phyloP scores from a whole-genome alignment of 1,140 invertebrate species.

The Pogonomyrmex californicus region DNA sequence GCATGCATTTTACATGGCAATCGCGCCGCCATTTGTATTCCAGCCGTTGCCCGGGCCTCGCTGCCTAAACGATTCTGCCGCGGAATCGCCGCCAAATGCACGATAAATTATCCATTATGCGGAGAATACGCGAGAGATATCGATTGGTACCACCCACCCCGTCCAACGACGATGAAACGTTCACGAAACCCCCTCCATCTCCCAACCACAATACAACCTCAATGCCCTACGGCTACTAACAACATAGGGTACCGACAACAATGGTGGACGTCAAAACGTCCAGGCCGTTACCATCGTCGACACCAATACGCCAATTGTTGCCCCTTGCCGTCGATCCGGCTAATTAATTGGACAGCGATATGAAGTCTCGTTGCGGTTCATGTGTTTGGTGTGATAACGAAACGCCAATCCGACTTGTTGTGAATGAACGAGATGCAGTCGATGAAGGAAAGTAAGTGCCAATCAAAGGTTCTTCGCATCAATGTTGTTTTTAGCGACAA shows the following conservation, averaged over 20 bases:
- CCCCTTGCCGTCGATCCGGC: background rate
- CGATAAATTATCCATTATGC: slow-evolving; percentile 73
- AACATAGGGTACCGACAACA: slow-evolving; percentile 27
- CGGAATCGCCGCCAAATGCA: slow-evolving; percentile 62
- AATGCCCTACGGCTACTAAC: slow-evolving; percentile 51
- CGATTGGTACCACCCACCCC: slow-evolving; percentile 25
- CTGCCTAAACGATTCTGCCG: slow-evolving; percentile 66
- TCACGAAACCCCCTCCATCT: no score
- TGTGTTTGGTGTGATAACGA: background rate
- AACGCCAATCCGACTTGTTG: slow-evolving; percentile 19
- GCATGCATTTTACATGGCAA: slow-evolving; percentile 67
- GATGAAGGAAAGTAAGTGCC: background rate
- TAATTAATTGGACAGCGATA: slow-evolving; percentile 50
- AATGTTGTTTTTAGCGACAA: slow-evolving; percentile 16
- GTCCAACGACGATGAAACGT: slow-evolving; percentile 1
- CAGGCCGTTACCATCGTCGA: slow-evolving; percentile 21
- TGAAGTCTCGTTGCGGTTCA: slow-evolving; percentile 20
- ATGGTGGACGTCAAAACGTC: slow-evolving; percentile 44
- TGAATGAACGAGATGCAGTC: background rate
- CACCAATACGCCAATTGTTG: slow-evolving; percentile 42
- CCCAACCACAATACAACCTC: slow-evolving; percentile 14
- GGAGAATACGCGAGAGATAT: slow-evolving; percentile 48
- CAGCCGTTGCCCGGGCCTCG: slow-evolving; percentile 18
- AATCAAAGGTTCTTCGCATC: background rate
- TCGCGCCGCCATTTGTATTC: slow-evolving; percentile 70